Conservation (phyloP, 2,797 vertebrate genomes). For the Erpetoichthys calabaricus region DNA sequence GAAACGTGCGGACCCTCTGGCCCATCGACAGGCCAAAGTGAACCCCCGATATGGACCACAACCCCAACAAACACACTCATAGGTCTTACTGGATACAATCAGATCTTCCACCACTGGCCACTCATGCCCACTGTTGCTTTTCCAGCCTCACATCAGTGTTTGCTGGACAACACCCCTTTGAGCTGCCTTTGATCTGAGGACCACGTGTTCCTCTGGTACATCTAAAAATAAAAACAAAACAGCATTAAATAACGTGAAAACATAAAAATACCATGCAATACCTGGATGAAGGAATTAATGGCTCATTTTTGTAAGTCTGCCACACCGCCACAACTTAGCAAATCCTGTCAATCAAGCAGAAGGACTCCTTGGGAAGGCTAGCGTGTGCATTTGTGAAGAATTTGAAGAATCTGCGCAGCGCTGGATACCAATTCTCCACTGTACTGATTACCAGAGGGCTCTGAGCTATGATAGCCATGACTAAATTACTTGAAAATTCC, state of each 20-base stretch:
- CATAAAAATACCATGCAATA: slow-evolving; percentile 53
- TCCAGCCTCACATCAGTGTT: too few species aligned
- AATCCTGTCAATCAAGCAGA: slow-evolving; percentile 64
- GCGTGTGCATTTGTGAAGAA: slow-evolving; percentile 43
- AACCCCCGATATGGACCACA: too few species aligned
- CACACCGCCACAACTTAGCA: slow-evolving; percentile 57
- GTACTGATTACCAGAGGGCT: slow-evolving; percentile 3
- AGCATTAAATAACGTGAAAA: slow-evolving; percentile 23
- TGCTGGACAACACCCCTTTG: too few species aligned
- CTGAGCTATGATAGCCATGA: slow-evolving; percentile 14
- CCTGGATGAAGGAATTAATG: slow-evolving; percentile 52
- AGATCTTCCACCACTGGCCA: too few species aligned
- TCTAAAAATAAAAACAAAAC: too few species aligned
- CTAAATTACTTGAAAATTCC: slow-evolving; percentile 11
- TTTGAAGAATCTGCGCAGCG: slow-evolving; percentile 43
- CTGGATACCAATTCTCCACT: slow-evolving; percentile 9
- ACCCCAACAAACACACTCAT: too few species aligned
- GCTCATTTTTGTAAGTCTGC: slow-evolving; percentile 54
- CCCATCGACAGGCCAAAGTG: too few species aligned
- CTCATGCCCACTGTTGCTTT: too few species aligned
- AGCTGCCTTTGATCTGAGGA: too few species aligned
- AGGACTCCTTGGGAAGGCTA: slow-evolving; percentile 45
- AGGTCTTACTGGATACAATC: too few species aligned
- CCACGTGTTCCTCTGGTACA: too few species aligned
- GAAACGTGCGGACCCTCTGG: too few species aligned